Evolutionary conservation across 1,140 invertebrate species (phyloP).

Genomic region (Heliothis subflexa): DNA sequence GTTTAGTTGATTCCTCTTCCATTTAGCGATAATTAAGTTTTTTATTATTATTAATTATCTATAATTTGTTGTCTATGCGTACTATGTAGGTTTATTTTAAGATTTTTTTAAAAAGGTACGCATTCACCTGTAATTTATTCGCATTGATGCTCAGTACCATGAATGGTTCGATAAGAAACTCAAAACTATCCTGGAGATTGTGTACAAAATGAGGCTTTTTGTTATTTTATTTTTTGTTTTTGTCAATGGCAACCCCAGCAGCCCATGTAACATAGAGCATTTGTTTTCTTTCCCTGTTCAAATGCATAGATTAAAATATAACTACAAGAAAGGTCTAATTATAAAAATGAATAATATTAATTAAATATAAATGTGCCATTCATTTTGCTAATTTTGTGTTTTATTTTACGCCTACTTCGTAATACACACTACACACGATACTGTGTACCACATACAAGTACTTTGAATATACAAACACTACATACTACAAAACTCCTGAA

Average conservation of each 20-base stretch:
- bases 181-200: slow-evolving; percentile 68
- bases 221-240: slow-evolving; percentile 61
- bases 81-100: slow-evolving; percentile 53
- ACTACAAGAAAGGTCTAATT: slow-evolving; percentile 84
- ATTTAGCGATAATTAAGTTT: slow-evolving; percentile 80
- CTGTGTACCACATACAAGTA: no score
- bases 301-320: slow-evolving; percentile 80
- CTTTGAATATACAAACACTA: no score
- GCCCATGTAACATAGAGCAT: slow-evolving; percentile 64
- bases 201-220: slow-evolving; percentile 74
- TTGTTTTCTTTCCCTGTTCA: slow-evolving; percentile 68
- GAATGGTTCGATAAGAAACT: slow-evolving; percentile 52
- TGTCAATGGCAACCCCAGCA: slow-evolving; percentile 58
- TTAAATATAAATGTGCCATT: slow-evolving; percentile 86
- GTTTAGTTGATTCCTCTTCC: slow-evolving; percentile 82
- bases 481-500: neutral
- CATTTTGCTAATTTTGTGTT: slow-evolving; percentile 84
- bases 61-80: slow-evolving; percentile 66
- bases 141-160: slow-evolving; percentile 64
- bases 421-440: no score
- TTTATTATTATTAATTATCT: slow-evolving; percentile 67
- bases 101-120: slow-evolving; percentile 52
- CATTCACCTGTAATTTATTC: slow-evolving; percentile 66
- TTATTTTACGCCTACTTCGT: slow-evolving; percentile 64
- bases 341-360: slow-evolving; percentile 86